phyloP scores from a whole-genome alignment of 2,797 vertebrate genomes.

The Parotocinclus haroldoi region DNA sequence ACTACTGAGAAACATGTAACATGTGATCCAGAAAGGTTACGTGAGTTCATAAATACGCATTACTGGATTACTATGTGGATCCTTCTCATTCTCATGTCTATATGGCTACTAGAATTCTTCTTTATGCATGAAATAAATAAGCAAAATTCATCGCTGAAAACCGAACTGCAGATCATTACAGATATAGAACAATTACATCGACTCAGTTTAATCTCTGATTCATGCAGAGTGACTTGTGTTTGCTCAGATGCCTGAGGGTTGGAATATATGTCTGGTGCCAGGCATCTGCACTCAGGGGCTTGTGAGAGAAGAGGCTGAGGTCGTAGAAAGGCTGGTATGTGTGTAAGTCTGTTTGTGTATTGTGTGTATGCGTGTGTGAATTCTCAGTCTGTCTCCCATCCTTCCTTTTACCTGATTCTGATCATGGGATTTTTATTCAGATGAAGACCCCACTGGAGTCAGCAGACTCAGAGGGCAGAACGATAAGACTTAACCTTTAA shows the following conservation, averaged over 20 bases:
- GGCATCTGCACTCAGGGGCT: conserved; percentile 72
- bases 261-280: conserved; percentile 84
- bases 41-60: too few species aligned
- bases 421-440: conserved; percentile 42
- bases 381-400: neutral
- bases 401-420: conserved; percentile 42
- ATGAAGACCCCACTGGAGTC: conserved; percentile 10
- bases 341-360: conserved; percentile 12
- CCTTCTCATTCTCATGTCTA: too few species aligned
- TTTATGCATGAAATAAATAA: too few species aligned
- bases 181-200: neutral
- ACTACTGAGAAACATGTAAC: too few species aligned
- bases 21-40: too few species aligned
- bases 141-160: neutral
- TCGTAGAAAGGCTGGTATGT: conserved; percentile 57
- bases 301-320: conserved; percentile 72
- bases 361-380: neutral
- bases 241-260: conserved; percentile 67
- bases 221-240: conserved; percentile 62
- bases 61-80: too few species aligned
- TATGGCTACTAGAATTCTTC: too few species aligned
- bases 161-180: conserved; percentile 6
- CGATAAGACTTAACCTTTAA: conserved; percentile 26
- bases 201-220: neutral
- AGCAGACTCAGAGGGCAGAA: conserved; percentile 19